Conservation (phyloP, 2,888 invertebrate species). For the Melieria picta region DNA sequence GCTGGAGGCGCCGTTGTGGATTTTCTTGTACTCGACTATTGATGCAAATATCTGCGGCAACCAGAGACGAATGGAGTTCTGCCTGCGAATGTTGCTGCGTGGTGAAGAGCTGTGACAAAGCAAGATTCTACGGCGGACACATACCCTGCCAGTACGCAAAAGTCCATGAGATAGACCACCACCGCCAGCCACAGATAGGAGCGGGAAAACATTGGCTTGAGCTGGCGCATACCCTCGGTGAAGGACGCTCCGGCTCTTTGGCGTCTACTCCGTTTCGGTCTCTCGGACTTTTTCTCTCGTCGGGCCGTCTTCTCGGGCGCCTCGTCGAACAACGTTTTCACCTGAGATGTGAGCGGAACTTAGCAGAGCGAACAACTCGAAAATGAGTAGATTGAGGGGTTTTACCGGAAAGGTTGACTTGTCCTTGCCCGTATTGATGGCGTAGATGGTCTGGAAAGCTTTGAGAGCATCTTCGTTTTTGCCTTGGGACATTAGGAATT, state of each 20-base stretch:
- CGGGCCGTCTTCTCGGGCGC: slow-evolving; percentile 41
- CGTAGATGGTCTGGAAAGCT: slow-evolving; percentile 70
- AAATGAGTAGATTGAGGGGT: too few relatives aligned
- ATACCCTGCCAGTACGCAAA: slow-evolving; percentile 74
- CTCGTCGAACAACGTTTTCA: slow-evolving; percentile 53
- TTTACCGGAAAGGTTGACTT: slow-evolving; percentile 73
- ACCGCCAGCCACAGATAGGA: slow-evolving; percentile 72
- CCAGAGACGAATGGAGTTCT: slow-evolving; percentile 86
- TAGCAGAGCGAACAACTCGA: background rate
- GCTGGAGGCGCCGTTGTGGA: slow-evolving; percentile 38
- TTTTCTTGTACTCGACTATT: slow-evolving; percentile 67
- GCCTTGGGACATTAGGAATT: slow-evolving; percentile 60
- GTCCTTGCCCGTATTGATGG: slow-evolving; percentile 72
- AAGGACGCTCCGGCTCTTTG: slow-evolving; percentile 13
- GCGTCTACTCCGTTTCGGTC: slow-evolving; percentile 25
- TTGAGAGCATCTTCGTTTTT: slow-evolving; percentile 58
- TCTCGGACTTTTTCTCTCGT: background rate
- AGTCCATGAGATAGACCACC: slow-evolving; percentile 73
- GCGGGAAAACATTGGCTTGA: slow-evolving; percentile 74
- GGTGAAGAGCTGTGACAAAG: background rate
- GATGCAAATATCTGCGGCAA: slow-evolving; percentile 84
- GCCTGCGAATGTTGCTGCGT: slow-evolving; percentile 63
- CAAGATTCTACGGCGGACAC: slow-evolving; percentile 34
- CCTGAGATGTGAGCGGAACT: slow-evolving; percentile 42
- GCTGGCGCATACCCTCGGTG: slow-evolving; percentile 70